These are phyloP conservation scores for Cepaea hortensis DNA, from an alignment of 2,888 invertebrate genomes.

Conservation along the genomic window DNA sequence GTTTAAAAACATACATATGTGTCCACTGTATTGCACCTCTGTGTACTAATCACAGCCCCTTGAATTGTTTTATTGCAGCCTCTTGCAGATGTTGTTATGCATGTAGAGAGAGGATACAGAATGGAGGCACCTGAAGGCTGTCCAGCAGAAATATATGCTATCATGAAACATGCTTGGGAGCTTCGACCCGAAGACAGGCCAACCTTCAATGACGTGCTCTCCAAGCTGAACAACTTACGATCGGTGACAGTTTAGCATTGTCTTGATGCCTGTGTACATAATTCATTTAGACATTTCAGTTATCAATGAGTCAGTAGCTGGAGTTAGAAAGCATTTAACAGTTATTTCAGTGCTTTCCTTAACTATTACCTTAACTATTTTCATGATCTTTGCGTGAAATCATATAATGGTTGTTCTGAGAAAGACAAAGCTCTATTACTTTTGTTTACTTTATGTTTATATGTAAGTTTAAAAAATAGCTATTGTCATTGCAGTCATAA, in stretches of 20 bases:
- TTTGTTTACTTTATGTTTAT: no score
- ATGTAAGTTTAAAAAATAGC: no score
- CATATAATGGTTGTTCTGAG: neutral
- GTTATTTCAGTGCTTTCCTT: slow-evolving; percentile 26
- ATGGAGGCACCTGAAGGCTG: slow-evolving; percentile 99
- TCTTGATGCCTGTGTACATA: neutral
- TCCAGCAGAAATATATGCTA: slow-evolving; percentile 94
- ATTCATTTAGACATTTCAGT: neutral
- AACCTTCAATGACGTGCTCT: slow-evolving; percentile 86
- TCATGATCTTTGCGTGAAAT: neutral
- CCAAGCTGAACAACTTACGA: slow-evolving; percentile 78
- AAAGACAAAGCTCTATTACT: no score
- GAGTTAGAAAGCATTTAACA: neutral
- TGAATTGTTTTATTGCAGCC: slow-evolving; percentile 73
- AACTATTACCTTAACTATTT: neutral
- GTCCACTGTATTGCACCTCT: no score
- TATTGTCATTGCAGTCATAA: no score
- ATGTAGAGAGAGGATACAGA: slow-evolving; percentile 98
- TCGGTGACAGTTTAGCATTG: slow-evolving; percentile 64
- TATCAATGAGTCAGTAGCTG: slow-evolving; percentile 18
- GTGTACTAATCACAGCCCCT: no score
- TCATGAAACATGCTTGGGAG: slow-evolving; percentile 98
- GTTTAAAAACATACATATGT: no score
- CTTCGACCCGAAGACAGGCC: slow-evolving; percentile 91
- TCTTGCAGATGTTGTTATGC: slow-evolving; percentile 86